These are phyloP conservation scores for Amphipoea lucens DNA, from an alignment of 2,888 invertebrate genomes.

Conservation along the genomic window DNA sequence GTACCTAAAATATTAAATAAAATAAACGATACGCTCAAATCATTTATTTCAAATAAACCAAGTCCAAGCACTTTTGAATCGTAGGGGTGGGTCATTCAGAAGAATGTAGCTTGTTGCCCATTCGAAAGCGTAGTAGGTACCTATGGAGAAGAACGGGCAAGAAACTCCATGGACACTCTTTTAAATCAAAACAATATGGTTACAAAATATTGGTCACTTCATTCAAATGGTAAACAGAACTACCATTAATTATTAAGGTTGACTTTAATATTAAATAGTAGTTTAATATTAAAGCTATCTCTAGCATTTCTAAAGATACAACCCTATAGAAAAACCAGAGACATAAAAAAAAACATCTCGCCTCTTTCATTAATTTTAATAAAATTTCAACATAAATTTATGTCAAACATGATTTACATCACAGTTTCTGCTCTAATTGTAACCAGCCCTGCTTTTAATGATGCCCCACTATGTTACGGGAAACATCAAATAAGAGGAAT, in stretches of 20 bases:
- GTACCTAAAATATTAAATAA: neutral
- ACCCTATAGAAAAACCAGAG: neutral
- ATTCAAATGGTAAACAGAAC: neutral
- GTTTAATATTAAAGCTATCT: neutral
- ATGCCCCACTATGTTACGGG: constrained; percentile 30
- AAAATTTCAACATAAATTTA: constrained; percentile 4
- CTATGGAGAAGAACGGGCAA: too few species aligned
- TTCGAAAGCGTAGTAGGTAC: too few species aligned
- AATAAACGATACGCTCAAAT: too few species aligned
- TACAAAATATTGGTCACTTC: too few species aligned
- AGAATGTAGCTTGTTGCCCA: too few species aligned
- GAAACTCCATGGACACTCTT: too few species aligned
- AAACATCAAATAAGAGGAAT: constrained; percentile 37
- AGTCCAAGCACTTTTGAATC: too few species aligned
- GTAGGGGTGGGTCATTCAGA: too few species aligned
- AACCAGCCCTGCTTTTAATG: constrained; percentile 33
- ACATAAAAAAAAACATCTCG: neutral
- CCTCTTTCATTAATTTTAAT: neutral
- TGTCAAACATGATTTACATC: constrained; percentile 11
- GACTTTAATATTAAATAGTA: neutral
- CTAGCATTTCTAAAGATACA: neutral
- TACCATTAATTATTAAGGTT: neutral
- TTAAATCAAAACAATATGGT: neutral
- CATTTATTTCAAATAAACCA: too few species aligned
- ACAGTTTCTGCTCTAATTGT: constrained; percentile 14